Evolutionary conservation across 2,113 vertebrate species (phyloP).

Genomic region (Rhinolophus ferrumequinum): DNA sequence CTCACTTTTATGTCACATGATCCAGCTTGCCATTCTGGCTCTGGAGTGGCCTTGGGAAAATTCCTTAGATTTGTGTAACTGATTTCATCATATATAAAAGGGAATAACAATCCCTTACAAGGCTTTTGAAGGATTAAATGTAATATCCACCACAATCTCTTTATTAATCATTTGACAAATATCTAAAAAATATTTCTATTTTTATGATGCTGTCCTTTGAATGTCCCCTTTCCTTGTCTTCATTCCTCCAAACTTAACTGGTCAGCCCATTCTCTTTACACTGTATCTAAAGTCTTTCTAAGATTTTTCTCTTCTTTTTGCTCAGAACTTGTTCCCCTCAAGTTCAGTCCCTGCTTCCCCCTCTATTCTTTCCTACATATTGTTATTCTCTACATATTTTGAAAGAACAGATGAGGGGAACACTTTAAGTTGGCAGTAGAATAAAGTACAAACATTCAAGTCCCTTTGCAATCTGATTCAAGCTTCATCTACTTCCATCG

Average conservation of each 20-base stretch:
- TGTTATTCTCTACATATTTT: neutral
- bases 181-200: neutral
- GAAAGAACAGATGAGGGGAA: neutral
- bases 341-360: neutral
- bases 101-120: neutral
- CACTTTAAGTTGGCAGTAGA: neutral
- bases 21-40: neutral
- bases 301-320: neutral
- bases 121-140: neutral
- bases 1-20: neutral
- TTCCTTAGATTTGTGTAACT: neutral
- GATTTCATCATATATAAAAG: neutral
- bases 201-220: neutral
- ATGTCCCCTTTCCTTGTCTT: neutral
- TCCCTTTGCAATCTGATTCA: neutral
- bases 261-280: neutral
- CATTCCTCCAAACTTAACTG: neutral
- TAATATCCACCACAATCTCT: neutral
- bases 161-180: neutral
- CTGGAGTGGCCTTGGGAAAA: neutral
- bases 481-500: neutral
- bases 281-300: neutral
- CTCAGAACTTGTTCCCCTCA: neutral
- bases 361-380: neutral
- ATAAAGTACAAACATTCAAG: neutral